These are phyloP conservation scores for Dolichopus griseipennis DNA, from an alignment of 2,888 invertebrate species.

Conservation along the genomic window DNA sequence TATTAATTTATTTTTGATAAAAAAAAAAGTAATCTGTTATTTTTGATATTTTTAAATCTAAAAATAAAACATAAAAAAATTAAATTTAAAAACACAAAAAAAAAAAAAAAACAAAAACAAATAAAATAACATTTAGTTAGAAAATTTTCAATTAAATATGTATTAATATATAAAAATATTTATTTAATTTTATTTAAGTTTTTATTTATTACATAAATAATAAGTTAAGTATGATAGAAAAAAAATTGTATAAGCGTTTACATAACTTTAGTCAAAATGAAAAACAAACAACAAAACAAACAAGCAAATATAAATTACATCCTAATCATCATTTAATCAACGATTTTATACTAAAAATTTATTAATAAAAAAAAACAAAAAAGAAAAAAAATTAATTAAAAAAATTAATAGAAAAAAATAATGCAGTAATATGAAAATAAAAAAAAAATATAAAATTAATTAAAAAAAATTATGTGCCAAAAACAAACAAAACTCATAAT, in stretches of 20 bases:
- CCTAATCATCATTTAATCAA: not conserved
- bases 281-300: not conserved
- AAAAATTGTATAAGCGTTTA: not conserved
- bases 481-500: not conserved
- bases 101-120: too few species aligned
- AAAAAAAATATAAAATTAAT: slow-evolving; percentile 12
- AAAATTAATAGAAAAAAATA: slow-evolving; percentile 11
- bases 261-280: not conserved
- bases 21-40: not conserved
- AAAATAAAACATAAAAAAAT: too few species aligned
- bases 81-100: too few species aligned
- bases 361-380: not conserved
- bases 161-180: too few species aligned
- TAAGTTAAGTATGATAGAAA: slow-evolving; percentile 1
- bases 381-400: slow-evolving; percentile 14
- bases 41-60: not conserved
- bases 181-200: not conserved
- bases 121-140: not conserved
- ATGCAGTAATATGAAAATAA: slow-evolving; percentile 11
- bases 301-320: slow-evolving; percentile 7
- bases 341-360: not conserved
- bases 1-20: not conserved
- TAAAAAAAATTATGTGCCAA: slow-evolving; percentile 15
- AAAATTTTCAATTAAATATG: not conserved
- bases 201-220: not conserved